Base-by-base conservation (phyloP, 2,888 invertebrate genomes). In the Idaea aversata region DNA sequence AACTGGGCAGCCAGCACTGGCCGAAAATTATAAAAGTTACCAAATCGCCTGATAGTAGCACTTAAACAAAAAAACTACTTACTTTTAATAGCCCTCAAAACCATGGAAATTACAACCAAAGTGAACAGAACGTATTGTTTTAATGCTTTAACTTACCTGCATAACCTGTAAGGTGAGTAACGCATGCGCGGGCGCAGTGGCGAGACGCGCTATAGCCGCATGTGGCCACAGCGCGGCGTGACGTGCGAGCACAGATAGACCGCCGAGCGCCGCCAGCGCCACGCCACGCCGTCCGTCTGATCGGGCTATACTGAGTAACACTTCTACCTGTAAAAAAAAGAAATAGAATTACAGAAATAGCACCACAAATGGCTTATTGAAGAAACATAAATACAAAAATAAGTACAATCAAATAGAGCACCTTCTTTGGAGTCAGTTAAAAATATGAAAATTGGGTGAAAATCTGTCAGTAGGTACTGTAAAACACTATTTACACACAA, bases 261-360 rank as follows among this genome's bases (percentile, higher is more conserved):
- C 93, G 0, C 83, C 63, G 0, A 93, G 77, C 0, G 93, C 93
- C 0, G 91, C 80, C 59, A 88, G 85, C 0, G 91, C 86, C 0
- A 93, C 90, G 0, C 86, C 78, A 0, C 86, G 82, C 0, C 93
- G 88, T 0, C 90, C 86, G 63, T 93, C 93, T 62, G 88, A 85
- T 73, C 85, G 84, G 0, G 90, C 88, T 69, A 92, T 86, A 65
- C 77, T 86, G 5, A 93, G 82, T 0, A 93, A 85, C 0, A 93
- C 77, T 63, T 91, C 90, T 71, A 93, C 93, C 93, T 93, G 94
- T 94, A 75, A 95, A 61, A 61, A 61, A 61, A 10, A 35, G 4
- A 57, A 15, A 47, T 36, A 62, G 15, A 47, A 6, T 3, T 57
- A 57, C 57, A 13, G 1, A 57, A 57, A 57, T 3, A 15, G 7